Base-by-base conservation (phyloP, 2,888 invertebrate genomes). In the Platycnemis pennipes region DNA sequence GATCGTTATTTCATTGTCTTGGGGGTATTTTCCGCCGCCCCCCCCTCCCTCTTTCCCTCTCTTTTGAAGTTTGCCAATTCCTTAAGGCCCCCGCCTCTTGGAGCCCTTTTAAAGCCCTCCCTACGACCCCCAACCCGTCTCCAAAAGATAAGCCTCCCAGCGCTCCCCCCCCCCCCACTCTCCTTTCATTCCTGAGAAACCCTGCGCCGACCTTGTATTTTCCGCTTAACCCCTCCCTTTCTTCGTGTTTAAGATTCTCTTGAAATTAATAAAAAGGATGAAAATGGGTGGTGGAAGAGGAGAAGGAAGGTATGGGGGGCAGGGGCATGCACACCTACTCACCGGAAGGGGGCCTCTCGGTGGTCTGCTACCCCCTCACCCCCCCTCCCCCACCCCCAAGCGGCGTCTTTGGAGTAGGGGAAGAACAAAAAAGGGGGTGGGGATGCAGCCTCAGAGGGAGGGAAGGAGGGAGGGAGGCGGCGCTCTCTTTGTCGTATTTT, bases 71-170 rank as follows among this genome's bases (percentile, higher is more conserved):
- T n/a, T 42, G 56, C 77, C 77, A 69, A 69, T 77, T 49, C 49
- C 49, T 49, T 49, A 49, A 19, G 49, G 49, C 49, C 49, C 49
- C 77, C 77, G 31, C 37, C 37, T 16, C 77, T 37, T 37, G 4
- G 22, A 56, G 19, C 22, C n/a, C 22, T 1, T 26, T 26, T 26
- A 7, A 7, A 56, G 19, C 5, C 56, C 94, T 31, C 45, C 94
- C 46, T 44, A 69, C 94, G 63, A 94, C 95, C 94, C 89, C 94
- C 94, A 87, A 94, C 95, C 94, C 94, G 95, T 95, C 95, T 95
- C 91, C 87, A 94, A 94, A 94, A 94, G 91, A 91, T 89, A 89
- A 89, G 89, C 63, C 63, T 37, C 42, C 26, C 85, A 94, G 91
- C 94, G 89, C 95, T 94, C 94, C 77, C 94, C 94, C 94, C 88